Percentiles rank a stretch among this genome's conserved stretches.
These are phyloP conservation scores for Vanacampus margaritifer DNA, from an alignment of 2,113 vertebrate genomes.

Conservation along the genomic window DNA sequence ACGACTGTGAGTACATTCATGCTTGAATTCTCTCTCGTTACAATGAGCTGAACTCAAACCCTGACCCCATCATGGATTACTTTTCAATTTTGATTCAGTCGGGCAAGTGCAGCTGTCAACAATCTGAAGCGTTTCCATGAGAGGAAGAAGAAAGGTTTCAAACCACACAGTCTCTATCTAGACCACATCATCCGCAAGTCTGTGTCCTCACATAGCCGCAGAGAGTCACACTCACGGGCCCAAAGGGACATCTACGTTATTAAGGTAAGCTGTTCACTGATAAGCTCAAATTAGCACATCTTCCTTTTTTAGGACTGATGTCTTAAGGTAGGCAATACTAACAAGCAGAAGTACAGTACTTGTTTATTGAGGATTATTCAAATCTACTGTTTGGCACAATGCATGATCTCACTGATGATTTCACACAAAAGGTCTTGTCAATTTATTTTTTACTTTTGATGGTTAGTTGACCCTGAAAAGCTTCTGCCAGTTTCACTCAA, in stretches of 20 bases:
- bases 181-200: constrained; percentile 96
- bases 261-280: constrained; percentile 75
- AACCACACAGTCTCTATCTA: constrained; percentile 94
- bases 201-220: constrained; percentile 79
- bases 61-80: background rate
- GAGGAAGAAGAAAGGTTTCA: constrained; percentile 94
- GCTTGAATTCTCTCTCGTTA: background rate
- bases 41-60: background rate
- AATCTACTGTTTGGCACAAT: background rate
- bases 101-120: constrained; percentile 92
- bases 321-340: background rate
- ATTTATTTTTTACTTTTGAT: background rate
- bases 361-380: background rate
- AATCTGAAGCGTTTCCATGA: constrained; percentile 95
- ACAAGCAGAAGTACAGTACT: background rate
- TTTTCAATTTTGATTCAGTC: constrained; percentile 66
- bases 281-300: background rate
- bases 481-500: background rate
- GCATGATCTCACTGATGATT: background rate
- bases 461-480: background rate
- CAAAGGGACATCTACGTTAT: constrained; percentile 94
- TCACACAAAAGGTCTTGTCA: background rate
- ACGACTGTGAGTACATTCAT: constrained; percentile 81
- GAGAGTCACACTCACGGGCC: constrained; percentile 83
- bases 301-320: background rate